These are phyloP conservation scores for Tenthredo distinguenda DNA, from an alignment of 2,888 invertebrate genomes.

Conservation along the genomic window DNA sequence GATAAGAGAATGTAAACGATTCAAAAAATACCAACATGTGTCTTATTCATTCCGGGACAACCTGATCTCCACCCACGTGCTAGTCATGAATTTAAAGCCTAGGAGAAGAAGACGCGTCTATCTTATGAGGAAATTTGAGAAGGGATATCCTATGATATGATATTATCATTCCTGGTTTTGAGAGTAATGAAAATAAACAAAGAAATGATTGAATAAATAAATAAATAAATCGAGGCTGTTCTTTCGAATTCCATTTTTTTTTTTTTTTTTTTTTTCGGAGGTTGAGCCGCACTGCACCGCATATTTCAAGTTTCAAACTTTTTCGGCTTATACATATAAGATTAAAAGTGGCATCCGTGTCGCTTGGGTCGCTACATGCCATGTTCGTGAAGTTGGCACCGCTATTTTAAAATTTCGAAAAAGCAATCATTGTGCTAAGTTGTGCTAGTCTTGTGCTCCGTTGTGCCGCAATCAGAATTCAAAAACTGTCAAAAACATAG, in stretches of 20 bases:
- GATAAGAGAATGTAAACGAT: neutral
- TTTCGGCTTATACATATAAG: neutral
- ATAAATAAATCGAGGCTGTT: neutral
- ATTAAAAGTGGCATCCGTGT: conserved; percentile 2
- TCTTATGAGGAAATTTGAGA: no score
- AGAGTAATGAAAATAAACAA: no score
- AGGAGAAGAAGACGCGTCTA: neutral
- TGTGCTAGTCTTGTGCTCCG: no score
- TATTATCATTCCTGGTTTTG: neutral
- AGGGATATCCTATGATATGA: neutral
- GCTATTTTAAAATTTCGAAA: no score
- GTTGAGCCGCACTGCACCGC: neutral
- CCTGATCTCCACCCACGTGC: neutral
- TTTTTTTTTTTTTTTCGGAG: neutral
- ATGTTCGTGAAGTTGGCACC: no score
- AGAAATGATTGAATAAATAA: neutral
- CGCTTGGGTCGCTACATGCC: neutral
- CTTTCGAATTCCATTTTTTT: neutral
- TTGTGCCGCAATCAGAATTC: no score
- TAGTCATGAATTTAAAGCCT: neutral
- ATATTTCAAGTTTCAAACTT: neutral
- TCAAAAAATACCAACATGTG: neutral
- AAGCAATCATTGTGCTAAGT: no score
- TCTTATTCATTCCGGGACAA: neutral
- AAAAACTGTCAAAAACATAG: no score